Conservation (phyloP, 1,140 invertebrate species). For the Condylostylus longicornis region DNA sequence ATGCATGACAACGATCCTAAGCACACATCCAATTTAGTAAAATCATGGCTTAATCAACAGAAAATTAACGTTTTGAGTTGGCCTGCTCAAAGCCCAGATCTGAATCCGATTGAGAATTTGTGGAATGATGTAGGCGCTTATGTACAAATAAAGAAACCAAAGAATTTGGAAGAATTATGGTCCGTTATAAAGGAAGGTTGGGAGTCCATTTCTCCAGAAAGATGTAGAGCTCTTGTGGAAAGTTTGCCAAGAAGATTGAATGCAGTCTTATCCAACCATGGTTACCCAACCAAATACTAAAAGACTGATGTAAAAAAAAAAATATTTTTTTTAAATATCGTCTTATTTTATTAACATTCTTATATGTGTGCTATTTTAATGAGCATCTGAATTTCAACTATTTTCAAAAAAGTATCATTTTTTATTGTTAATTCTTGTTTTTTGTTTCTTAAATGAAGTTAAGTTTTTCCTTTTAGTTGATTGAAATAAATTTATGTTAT, state of each 20-base stretch:
- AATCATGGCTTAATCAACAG: slow-evolving; percentile 4
- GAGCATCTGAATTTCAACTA: too few species aligned
- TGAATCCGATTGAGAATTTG: slow-evolving; percentile 25
- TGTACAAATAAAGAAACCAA: slow-evolving; percentile 5
- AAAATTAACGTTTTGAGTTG: neutral
- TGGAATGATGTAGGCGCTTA: slow-evolving; percentile 12
- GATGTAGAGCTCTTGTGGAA: slow-evolving; percentile 12
- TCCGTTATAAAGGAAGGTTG: slow-evolving; percentile 7
- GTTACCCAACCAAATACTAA: slow-evolving; percentile 19
- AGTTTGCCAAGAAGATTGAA: slow-evolving; percentile 12
- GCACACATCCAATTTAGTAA: slow-evolving; percentile 9
- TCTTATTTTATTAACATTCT: too few species aligned
- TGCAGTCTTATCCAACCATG: slow-evolving; percentile 14
- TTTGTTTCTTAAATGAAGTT: too few species aligned
- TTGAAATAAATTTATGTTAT: too few species aligned
- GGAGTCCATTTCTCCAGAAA: slow-evolving; percentile 9
- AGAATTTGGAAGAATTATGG: slow-evolving; percentile 8
- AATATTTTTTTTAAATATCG: too few species aligned
- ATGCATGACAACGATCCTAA: slow-evolving; percentile 17
- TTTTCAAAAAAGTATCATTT: too few species aligned
- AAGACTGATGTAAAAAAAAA: too few species aligned
- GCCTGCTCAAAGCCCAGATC: slow-evolving; percentile 22
- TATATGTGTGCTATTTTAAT: too few species aligned
- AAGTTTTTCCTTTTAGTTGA: too few species aligned
- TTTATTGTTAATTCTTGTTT: too few species aligned